Evolutionary conservation across 2,113 vertebrate species (phyloP).

Genomic region (mouse (Mus musculus)): DNA sequence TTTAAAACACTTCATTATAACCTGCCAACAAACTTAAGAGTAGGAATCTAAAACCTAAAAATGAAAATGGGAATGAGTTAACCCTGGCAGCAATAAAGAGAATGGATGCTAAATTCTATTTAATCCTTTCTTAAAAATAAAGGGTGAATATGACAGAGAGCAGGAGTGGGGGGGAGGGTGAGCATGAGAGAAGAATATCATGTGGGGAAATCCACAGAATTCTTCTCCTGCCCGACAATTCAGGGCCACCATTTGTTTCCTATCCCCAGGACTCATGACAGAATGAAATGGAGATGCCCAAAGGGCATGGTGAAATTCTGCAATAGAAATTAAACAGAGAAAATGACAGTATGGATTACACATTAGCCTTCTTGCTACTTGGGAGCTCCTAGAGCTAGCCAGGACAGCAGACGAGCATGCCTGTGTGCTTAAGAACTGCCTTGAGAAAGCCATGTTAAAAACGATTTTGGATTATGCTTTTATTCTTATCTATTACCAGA

Average conservation of each 20-base stretch:
- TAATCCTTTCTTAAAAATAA: constrained; percentile 50
- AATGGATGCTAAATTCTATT: constrained; percentile 55
- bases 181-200: constrained; percentile 47
- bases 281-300: constrained; percentile 70
- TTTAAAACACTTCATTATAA: constrained; percentile 74
- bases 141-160: constrained; percentile 20
- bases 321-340: constrained; percentile 74
- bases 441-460: constrained; percentile 39
- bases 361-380: not conserved
- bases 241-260: constrained; percentile 68
- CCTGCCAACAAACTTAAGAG: constrained; percentile 58
- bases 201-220: not conserved
- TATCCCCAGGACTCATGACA: constrained; percentile 77
- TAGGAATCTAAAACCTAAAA: constrained; percentile 58
- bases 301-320: constrained; percentile 71
- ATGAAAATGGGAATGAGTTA: constrained; percentile 54
- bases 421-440: not conserved
- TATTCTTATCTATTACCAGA: constrained; percentile 47
- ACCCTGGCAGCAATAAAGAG: constrained; percentile 51
- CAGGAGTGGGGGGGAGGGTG: constrained; percentile 38
- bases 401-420: not conserved
- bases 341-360: constrained; percentile 55
- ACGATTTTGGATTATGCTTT: constrained; percentile 46
- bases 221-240: constrained; percentile 57
- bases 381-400: not conserved